Base-by-base conservation (phyloP, 2,113 vertebrate genomes). In the Mandrillus leucophaeus region DNA sequence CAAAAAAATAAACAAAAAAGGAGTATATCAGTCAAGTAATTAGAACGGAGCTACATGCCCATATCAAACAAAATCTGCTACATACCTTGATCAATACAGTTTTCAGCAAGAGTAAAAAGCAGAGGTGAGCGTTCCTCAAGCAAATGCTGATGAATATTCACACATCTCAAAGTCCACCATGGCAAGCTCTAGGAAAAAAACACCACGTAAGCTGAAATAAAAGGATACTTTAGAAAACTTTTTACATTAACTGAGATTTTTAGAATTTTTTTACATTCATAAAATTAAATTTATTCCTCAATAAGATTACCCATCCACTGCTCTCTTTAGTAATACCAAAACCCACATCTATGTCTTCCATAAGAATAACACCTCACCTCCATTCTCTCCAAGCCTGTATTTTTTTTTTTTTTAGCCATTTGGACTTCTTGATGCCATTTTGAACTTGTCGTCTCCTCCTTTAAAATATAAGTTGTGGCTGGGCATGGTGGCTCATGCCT, bases 111-210 rank as follows among this genome's bases (percentile, higher is more conserved):
- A 93, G 73, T 57, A 76, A 99, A 98, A 2, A 99, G 99, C 97
- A 99, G 98, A 30, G 98, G 98, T 14, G 99, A 99, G 88, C 99
- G 99, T 59, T 99, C 99, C 97, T 99, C 99, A 85, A 99, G 98
- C 95, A 99, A 93, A 55, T 99, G 99, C 98, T 99, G 99, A 96
- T 99, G 99, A 95, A 99, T 98, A 93, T 97, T 98, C 90, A 99
- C 96, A 95, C 98, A 99, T 85, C 99, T 99, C 80, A 99, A 97
- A 1, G 99, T 99, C 99, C 99, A 99, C 99, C 99, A 99, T 5
- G 99, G 98, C 90, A 99, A 98, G 0, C 99, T 98, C 99, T 99
- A 85, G 66, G 98, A 98, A 57, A 48, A 43, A 97, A 93, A 78
- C 0, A 6, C 2, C 70, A n/a, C 0, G 0, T 17, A 40, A 93